Conservation (phyloP, 1,140 invertebrate genomes). For the fruit fly (Drosophila melanogaster) region Release_6_plus_ISO1_MT NT_033777.3:5041001-5041500, state of each 20-base stretch:
- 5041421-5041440: background rate
- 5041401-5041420: too few relatives aligned
- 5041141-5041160: constrained; percentile 28
- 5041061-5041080: constrained; percentile 55
- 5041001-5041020: constrained; percentile 25
- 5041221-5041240: constrained; percentile 20
- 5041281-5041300: background rate
- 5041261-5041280: too few relatives aligned
- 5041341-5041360: background rate
- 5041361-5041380: too few relatives aligned
- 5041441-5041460: constrained; percentile 14
- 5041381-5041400: too few relatives aligned
- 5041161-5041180: constrained; percentile 10
- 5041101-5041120: constrained; percentile 46
- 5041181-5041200: constrained; percentile 27
- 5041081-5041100: constrained; percentile 62
- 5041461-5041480: background rate
- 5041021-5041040: constrained; percentile 44
- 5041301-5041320: background rate
- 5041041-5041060: constrained; percentile 45
- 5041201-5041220: constrained; percentile 29
- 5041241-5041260: constrained; percentile 12
- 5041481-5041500: too few relatives aligned
- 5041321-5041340: background rate
- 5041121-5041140: constrained; percentile 24